A percentile compares a stretch with the other conserved stretches of the same genome.
Evolutionary conservation across 2,797 vertebrate genomes (phyloP).

Genomic region (Nasua narica): DNA sequence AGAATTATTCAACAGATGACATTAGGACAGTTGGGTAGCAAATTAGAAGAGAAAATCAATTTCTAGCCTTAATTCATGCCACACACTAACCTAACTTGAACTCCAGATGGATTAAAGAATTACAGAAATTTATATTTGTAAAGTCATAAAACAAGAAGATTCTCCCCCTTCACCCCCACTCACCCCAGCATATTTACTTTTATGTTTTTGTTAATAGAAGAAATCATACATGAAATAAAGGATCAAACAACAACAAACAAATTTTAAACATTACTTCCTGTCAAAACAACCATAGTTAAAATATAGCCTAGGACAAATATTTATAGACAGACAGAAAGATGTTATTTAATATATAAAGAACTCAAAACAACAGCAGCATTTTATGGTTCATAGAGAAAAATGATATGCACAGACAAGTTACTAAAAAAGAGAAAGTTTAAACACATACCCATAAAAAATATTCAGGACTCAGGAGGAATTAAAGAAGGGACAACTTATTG

Average conservation of each 20-base stretch:
- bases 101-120: slow-evolving; percentile 41
- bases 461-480: slow-evolving; percentile 36
- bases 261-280: not conserved
- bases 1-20: slow-evolving; percentile 69
- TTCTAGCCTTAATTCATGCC: slow-evolving; percentile 59
- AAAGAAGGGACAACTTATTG: not conserved
- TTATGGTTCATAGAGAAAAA: slow-evolving; percentile 5
- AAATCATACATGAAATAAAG: slow-evolving; percentile 26
- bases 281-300: slow-evolving; percentile 38
- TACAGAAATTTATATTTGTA: slow-evolving; percentile 34
- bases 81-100: slow-evolving; percentile 22
- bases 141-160: not conserved
- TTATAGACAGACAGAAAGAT: not conserved
- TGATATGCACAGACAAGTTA: not conserved
- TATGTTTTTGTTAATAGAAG: slow-evolving; percentile 14
- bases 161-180: not conserved
- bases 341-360: not conserved
- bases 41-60: slow-evolving; percentile 76
- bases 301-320: slow-evolving; percentile 16
- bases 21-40: slow-evolving; percentile 62
- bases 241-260: not conserved
- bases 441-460: not conserved
- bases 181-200: not conserved
- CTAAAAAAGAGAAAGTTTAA: not conserved
- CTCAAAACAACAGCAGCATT: slow-evolving; percentile 16